Evolutionary conservation across 2,888 invertebrate species (phyloP), one percentile per base, ranked within the genome.

Genomic region (Hipparchia sbordonii): DNA sequence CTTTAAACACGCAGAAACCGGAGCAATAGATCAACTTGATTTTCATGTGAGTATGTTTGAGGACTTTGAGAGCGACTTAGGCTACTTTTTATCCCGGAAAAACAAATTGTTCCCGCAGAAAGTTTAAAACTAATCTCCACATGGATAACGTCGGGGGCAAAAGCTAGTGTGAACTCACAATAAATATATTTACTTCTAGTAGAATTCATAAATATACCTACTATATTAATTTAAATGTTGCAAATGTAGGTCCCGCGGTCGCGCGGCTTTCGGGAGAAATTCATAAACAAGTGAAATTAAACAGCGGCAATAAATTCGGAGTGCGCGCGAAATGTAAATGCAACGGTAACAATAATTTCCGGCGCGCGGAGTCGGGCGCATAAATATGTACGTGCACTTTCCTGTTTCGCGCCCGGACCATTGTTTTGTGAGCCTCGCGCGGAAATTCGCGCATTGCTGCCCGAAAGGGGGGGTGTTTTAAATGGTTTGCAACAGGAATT

Each of bases 331-430:
- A 82, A 82, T 82, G 81, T 80, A 81, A 82, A 82, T 82, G 81
- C 81, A 77, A 79, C 77, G 80, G 78, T 77, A 73, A 79, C 80
- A 79, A 78, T 82, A 82, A 84, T 84, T 82, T 82, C 83, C 83
- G 80, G 77, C 74, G 70, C 70, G 75, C 71, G 75, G 77, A 74
- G 76, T 74, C 73, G 63, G 70, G 52, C 69, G 71, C 78, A 78
- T 78, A 79, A 77, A 79, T 77, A 78, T 76, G 74, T 77, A 76
- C 73, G 75, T 70, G 74, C 73, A 73, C 76, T 77, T 75, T 74
- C 78, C 76, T 76, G 77, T 76, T 71, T 69, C 71, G 70, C 73
- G 70, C 73, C 73, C 63, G 65, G 68, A 57, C 76, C 62, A 75
- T 76, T 77, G 76, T 77, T 76, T 72, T 72, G 69, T 6, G 67